Conservation (phyloP, 2,113 vertebrate genomes). For the Pelobates fuscus region DNA sequence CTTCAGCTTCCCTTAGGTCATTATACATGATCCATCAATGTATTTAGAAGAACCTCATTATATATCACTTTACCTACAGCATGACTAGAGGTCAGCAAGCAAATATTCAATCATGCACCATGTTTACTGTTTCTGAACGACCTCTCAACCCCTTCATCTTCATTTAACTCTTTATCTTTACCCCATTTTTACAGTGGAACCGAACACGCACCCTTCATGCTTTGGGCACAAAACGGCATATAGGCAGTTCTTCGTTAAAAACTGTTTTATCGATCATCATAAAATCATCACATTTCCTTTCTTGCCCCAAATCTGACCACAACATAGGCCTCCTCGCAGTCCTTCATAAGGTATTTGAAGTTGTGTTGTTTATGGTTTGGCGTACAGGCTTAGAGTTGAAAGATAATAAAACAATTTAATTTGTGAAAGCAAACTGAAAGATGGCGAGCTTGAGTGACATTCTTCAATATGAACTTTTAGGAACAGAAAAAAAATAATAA, state of each 20-base stretch:
- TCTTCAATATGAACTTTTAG: not conserved
- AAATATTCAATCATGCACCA: not conserved
- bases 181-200: not conserved
- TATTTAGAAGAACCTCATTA: not conserved
- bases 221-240: not conserved
- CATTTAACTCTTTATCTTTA: not conserved
- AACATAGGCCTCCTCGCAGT: not conserved
- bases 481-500: not conserved
- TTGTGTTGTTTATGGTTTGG: not conserved
- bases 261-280: not conserved
- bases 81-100: not conserved
- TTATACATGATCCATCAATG: not conserved
- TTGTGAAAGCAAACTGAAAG: not conserved
- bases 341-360: constrained; percentile 1
- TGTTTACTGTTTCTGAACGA: not conserved
- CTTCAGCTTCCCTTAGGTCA: not conserved
- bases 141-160: not conserved
- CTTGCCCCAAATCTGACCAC: not conserved
- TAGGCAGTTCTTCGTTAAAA: not conserved
- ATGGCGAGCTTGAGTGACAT: not conserved
- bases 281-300: constrained; percentile 3
- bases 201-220: not conserved
- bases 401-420: not conserved
- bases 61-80: not conserved
- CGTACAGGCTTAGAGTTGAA: too few species aligned